Evolutionary conservation across 2,888 invertebrate genomes (phyloP).

Genomic region (Ophonus ardosiacus): DNA sequence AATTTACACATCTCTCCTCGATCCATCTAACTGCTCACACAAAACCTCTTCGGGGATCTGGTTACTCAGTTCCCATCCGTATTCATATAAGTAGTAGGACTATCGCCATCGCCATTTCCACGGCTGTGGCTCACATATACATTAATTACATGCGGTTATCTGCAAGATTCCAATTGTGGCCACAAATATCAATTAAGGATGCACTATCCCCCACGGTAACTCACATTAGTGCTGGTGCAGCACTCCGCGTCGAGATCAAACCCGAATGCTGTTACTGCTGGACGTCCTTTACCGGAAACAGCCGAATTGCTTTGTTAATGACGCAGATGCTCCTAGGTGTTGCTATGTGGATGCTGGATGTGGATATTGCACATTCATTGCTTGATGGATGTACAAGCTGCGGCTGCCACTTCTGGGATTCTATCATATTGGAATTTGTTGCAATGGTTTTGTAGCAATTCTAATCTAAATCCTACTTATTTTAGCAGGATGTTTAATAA

Average conservation of each 20-base stretch:
- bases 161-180: constrained; percentile 75
- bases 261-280: background rate
- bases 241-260: constrained; percentile 34
- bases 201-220: constrained; percentile 73
- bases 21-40: constrained; percentile 7
- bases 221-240: constrained; percentile 71
- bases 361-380: too few relatives aligned
- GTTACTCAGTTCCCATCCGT: constrained; percentile 3
- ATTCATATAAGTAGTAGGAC: constrained; percentile 55
- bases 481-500: too few relatives aligned
- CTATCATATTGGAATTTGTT: too few relatives aligned
- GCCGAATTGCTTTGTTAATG: constrained; percentile 50
- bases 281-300: constrained; percentile 2
- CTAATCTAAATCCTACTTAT: too few relatives aligned
- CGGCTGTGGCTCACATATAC: constrained; percentile 66
- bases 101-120: constrained; percentile 25
- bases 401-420: too few relatives aligned
- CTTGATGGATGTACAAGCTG: too few relatives aligned
- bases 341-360: constrained; percentile 13
- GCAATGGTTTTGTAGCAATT: too few relatives aligned
- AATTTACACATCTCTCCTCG: constrained; percentile 47
- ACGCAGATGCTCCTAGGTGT: constrained; percentile 31
- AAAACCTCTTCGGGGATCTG: background rate
- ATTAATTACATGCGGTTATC: constrained; percentile 76
- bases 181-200: constrained; percentile 76